Percentiles rank a stretch among this genome's conserved stretches.
phyloP scores from a whole-genome alignment of 2,797 vertebrate species.

The Leptodactylus fallax region DNA sequence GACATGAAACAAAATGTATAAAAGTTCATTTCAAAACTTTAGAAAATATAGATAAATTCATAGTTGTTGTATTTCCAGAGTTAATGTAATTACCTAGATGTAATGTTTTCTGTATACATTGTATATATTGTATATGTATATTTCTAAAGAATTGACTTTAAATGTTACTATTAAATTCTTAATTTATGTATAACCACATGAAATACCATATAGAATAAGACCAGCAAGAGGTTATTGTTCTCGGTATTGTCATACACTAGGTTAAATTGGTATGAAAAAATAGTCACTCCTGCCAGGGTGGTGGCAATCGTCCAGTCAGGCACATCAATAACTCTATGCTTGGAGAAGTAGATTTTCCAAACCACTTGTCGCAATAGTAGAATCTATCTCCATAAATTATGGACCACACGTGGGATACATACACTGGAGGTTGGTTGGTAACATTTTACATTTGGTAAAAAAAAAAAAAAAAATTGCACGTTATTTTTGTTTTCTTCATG shows the following conservation, averaged over 20 bases:
- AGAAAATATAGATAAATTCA: no score
- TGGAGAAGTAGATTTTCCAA: neutral
- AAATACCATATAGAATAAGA: neutral
- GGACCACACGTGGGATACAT: neutral
- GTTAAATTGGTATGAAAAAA: neutral
- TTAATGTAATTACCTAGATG: no score
- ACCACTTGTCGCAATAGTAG: neutral
- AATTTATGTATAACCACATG: neutral
- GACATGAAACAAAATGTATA: no score
- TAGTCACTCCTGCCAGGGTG: neutral
- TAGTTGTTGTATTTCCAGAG: no score
- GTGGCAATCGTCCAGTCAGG: constrained; percentile 9
- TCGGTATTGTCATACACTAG: neutral
- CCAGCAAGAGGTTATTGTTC: neutral
- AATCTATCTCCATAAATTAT: neutral
- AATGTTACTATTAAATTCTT: neutral
- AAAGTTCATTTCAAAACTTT: no score
- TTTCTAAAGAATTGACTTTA: neutral
- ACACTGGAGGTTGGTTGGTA: neutral
- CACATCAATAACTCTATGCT: neutral
- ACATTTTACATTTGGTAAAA: no score
- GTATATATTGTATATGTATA: neutral
- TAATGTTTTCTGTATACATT: neutral
- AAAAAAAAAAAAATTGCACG: no score
- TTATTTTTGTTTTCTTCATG: no score